Percentiles rank a stretch among this genome's conserved stretches.
Conservation (phyloP, 1,140 invertebrate genomes). For the Sitobion miscanthi region DNA sequence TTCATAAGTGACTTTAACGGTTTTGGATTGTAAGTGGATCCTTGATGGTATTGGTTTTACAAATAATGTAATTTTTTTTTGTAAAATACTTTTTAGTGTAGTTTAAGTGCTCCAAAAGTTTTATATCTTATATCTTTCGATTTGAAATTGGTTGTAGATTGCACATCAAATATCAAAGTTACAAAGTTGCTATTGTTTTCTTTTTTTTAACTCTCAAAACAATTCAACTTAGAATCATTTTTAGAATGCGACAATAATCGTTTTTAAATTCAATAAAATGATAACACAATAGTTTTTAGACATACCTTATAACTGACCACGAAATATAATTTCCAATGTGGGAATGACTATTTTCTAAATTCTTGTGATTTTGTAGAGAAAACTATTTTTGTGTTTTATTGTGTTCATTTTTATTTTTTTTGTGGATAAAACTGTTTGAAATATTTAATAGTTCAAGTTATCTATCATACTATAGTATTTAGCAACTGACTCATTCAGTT, state of each 20-base stretch:
- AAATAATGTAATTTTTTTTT: not conserved
- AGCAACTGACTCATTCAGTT: not conserved
- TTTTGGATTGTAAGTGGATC: not conserved
- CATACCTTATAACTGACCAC: not conserved
- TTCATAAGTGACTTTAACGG: not conserved
- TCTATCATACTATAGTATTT: not conserved
- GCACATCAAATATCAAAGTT: slow-evolving; percentile 21
- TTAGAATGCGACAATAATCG: not conserved
- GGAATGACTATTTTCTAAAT: not conserved
- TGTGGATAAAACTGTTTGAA: not conserved
- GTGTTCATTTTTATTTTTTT: not conserved
- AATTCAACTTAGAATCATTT: not conserved
- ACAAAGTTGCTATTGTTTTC: not conserved
- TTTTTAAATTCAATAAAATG: not conserved
- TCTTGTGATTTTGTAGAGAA: not conserved
- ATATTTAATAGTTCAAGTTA: not conserved
- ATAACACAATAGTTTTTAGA: not conserved
- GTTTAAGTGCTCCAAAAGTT: not conserved
- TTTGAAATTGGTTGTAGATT: not conserved
- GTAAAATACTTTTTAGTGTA: not conserved
- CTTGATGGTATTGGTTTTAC: not conserved
- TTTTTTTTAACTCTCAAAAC: not conserved
- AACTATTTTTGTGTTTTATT: not conserved
- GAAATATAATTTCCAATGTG: not conserved
- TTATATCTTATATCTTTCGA: not conserved